Evolutionary conservation across 2,888 invertebrate species (phyloP), one percentile per base, ranked within the genome.

Genomic region (Gymnoscelis rufifasciata): DNA sequence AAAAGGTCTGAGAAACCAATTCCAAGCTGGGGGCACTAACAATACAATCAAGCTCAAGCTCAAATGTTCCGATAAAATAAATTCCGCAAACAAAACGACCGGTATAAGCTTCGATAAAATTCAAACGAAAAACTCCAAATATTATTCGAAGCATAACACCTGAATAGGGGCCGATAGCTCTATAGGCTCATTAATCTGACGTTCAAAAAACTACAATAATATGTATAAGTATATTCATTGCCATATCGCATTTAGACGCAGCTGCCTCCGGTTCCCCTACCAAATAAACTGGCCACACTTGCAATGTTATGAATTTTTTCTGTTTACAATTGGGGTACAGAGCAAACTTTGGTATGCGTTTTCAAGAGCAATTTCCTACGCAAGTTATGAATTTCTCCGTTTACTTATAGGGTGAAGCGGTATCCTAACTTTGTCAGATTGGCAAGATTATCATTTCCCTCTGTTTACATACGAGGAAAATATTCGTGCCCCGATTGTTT

Each of bases 271-370:
- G 8, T 15, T 54, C 53, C 49, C 56, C 60, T 62, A 64, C 58
- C 62, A 66, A 62, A 62, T 59, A 46, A 52, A 54, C 54, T 49
- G 54, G 50, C 51, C 51, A 64, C 62, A 60, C 68, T 62, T 61
- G 60, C 53, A 45, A 59, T 58, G 68, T 68, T 71, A 68, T 69
- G 63, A 72, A 76, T 78, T 68, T 48, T 42, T 39, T 30, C 30
- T 52, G 58, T 54, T 58, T 54, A 42, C 47, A 47, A 46, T 26
- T 37, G 43, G 54, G 57, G 54, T 54, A 19, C 19, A 19, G 43
- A 33, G 46, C 33, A 19, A 19, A 19, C 19, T 3, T 19, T 3
- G n/a, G n/a, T n/a, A 14, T 31, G 14, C 30, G 14, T 31, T 31
- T 31, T 13, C 5, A n/a, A n/a, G 31, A 14, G 14, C n/a, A 33